A percentile compares a stretch with the other conserved stretches of the same genome.
Evolutionary conservation across 1,140 invertebrate species (phyloP).

Genomic region (Bombus difficillimus): DNA sequence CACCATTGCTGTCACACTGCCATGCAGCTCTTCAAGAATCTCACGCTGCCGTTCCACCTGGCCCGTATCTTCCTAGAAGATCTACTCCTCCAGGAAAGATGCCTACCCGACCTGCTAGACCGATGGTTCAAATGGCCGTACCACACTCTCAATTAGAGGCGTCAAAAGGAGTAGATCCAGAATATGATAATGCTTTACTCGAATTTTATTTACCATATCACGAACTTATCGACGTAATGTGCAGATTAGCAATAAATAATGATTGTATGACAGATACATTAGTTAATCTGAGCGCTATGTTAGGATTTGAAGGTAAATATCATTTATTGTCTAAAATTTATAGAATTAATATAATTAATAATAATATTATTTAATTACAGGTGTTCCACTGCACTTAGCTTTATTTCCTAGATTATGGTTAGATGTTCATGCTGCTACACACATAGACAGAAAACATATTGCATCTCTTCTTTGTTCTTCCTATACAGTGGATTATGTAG

Average conservation of each 20-base stretch:
- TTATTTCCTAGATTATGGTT: conserved; percentile 94
- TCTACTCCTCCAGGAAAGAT: conserved; percentile 85
- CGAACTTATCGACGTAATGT: conserved; percentile 93
- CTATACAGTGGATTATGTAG: conserved; percentile 92
- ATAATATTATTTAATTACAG: conserved; percentile 59
- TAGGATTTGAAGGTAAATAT: conserved; percentile 89
- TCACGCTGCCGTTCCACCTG: conserved; percentile 87
- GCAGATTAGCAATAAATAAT: conserved; percentile 92
- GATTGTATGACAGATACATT: conserved; percentile 91
- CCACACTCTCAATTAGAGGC: conserved; percentile 89
- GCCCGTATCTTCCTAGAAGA: conserved; percentile 89
- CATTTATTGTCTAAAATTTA: neutral
- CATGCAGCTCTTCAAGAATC: conserved; percentile 92
- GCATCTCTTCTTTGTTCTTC: conserved; percentile 89
- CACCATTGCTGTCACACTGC: conserved; percentile 92
- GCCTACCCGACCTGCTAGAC: conserved; percentile 86
- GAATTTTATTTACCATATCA: conserved; percentile 93
- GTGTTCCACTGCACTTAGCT: conserved; percentile 90
- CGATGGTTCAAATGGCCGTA: conserved; percentile 95
- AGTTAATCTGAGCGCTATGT: conserved; percentile 91
- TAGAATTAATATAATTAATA: neutral
- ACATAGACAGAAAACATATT: conserved; percentile 90
- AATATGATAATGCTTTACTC: conserved; percentile 90
- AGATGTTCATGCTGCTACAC: conserved; percentile 89
- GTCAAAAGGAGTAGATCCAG: conserved; percentile 88